A percentile compares a stretch with the other conserved stretches of the same genome.
Conservation (phyloP, 1,140 invertebrate genomes). For the Achroia grisella region DNA sequence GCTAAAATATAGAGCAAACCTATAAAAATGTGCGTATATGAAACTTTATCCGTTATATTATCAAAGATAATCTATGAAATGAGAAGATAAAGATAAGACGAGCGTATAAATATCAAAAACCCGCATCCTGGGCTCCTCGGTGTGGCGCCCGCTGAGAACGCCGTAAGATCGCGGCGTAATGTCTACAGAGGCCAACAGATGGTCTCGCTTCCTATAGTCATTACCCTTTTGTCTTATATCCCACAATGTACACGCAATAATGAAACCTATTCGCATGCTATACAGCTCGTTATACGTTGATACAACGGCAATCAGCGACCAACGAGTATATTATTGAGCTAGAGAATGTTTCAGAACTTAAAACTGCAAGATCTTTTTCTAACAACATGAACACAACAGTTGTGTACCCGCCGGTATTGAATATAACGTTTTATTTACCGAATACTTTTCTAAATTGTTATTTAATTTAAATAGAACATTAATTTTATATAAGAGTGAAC, state of each 20-base stretch:
- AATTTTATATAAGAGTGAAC: too few relatives aligned
- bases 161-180: conserved; percentile 37
- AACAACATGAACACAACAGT: not conserved
- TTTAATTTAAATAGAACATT: too few relatives aligned
- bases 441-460: too few relatives aligned
- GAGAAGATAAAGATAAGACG: too few relatives aligned
- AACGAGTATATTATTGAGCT: conserved; percentile 43
- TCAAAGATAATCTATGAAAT: too few relatives aligned
- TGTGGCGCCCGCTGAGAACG: conserved; percentile 16
- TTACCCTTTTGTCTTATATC: conserved; percentile 47
- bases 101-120: too few relatives aligned
- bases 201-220: conserved; percentile 38
- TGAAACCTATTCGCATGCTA: conserved; percentile 7
- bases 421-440: conserved; percentile 10
- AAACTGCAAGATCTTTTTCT: conserved; percentile 35
- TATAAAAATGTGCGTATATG: too few relatives aligned
- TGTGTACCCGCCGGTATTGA: conserved; percentile 5
- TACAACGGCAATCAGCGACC: conserved; percentile 20
- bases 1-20: too few relatives aligned
- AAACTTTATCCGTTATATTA: too few relatives aligned
- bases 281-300: conserved; percentile 7
- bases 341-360: conserved; percentile 44
- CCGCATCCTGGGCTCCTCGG: conserved; percentile 2
- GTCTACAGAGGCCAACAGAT: conserved; percentile 42
- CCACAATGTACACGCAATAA: conserved; percentile 2